Conservation (phyloP, 2,113 vertebrate species). For the Diadophis punctatus region DNA sequence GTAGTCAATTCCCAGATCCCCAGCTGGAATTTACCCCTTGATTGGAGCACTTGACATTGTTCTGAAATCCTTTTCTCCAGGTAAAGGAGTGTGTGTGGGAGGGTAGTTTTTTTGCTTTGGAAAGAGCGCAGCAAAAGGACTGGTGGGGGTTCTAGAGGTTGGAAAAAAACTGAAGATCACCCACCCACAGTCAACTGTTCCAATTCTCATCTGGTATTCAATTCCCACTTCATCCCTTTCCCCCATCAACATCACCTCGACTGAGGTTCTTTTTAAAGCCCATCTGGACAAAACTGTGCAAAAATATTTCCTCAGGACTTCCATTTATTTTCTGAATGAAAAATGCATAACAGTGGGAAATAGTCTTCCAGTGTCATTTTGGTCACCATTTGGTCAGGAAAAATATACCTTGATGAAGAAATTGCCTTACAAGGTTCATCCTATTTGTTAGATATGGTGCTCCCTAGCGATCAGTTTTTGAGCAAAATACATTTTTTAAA, state of each 20-base stretch:
- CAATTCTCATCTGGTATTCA: background rate
- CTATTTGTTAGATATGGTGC: background rate
- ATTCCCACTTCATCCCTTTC: background rate
- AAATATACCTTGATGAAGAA: background rate
- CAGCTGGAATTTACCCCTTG: background rate
- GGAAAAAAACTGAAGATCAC: background rate
- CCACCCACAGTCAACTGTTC: background rate
- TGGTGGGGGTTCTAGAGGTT: background rate
- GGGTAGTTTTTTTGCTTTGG: background rate
- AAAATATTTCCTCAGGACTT: background rate
- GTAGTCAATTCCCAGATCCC: background rate
- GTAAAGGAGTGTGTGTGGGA: background rate
- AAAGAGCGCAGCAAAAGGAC: background rate
- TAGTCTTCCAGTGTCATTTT: background rate
- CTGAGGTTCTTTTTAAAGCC: background rate
- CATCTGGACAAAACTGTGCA: background rate
- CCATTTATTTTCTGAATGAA: background rate
- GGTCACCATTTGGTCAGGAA: background rate
- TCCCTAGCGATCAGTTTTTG: background rate
- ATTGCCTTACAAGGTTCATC: background rate
- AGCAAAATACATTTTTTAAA: background rate
- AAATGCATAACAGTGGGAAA: background rate
- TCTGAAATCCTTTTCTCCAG: background rate
- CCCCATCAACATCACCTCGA: background rate
- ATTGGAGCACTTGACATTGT: background rate